Conservation (phyloP, 1,140 invertebrate species). For the Aphaenogaster floridana region DNA sequence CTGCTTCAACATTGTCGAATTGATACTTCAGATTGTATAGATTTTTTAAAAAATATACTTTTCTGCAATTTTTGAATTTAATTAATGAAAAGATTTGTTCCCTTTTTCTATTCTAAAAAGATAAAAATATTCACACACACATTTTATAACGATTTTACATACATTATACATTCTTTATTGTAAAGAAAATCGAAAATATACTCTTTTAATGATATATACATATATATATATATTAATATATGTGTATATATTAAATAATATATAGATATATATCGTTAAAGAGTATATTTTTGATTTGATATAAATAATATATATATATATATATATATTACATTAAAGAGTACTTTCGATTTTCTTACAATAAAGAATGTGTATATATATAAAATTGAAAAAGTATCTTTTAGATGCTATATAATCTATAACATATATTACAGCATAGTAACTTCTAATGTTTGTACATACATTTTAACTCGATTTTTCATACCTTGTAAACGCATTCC, state of each 20-base stretch:
- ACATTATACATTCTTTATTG: neutral
- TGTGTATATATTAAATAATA: too few relatives aligned
- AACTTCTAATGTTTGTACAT: slow-evolving; percentile 13
- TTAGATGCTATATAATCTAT: neutral
- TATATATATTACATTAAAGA: too few relatives aligned
- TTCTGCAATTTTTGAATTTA: neutral
- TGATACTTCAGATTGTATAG: neutral
- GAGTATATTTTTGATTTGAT: too few relatives aligned
- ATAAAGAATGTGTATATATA: too few relatives aligned
- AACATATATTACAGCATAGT: neutral
- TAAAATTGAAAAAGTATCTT: neutral
- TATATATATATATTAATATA: too few relatives aligned
- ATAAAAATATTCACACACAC: too few relatives aligned
- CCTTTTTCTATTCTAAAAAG: neutral
- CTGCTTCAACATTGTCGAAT: neutral
- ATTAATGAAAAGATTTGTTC: neutral
- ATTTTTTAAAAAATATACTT: neutral
- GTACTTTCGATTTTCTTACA: too few relatives aligned
- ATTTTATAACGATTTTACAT: neutral
- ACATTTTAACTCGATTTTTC: slow-evolving; percentile 12
- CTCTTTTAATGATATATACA: neutral
- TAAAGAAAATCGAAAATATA: neutral
- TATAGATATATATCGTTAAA: too few relatives aligned
- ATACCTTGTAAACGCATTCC: neutral
- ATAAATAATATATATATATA: too few relatives aligned